Evolutionary conservation across 2,113 vertebrate species (phyloP).

Genomic region (Amblyornis subalaris): DNA sequence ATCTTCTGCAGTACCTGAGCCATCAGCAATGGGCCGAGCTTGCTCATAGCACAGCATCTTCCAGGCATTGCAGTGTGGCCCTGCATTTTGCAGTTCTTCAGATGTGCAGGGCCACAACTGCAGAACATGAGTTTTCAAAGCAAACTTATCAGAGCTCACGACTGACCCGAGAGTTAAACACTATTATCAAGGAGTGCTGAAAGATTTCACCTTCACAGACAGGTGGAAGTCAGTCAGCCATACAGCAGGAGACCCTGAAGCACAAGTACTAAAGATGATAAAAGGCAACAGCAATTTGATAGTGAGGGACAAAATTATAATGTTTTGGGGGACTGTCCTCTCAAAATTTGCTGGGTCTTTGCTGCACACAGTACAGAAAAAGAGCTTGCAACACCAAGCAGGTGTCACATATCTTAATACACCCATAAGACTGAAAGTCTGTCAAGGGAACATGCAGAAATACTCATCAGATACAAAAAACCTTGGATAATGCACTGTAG

Average conservation of each 20-base stretch:
- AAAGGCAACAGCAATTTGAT: not conserved
- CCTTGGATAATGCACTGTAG: not conserved
- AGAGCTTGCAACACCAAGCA: not conserved
- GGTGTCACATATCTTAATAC: not conserved
- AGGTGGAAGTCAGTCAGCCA: not conserved
- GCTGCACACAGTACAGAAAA: not conserved
- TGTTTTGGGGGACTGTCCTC: not conserved
- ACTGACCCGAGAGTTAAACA: not conserved
- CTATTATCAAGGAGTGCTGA: not conserved
- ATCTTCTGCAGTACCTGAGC: not conserved
- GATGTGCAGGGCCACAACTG: too few species aligned
- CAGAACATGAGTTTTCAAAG: not conserved
- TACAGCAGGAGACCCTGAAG: not conserved
- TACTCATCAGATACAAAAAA: not conserved
- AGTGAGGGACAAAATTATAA: not conserved
- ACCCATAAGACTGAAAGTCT: not conserved
- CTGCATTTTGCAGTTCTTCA: too few species aligned
- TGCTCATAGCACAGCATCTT: not conserved
- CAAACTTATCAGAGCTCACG: not conserved
- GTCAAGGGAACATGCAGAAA: not conserved
- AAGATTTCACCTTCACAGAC: not conserved
- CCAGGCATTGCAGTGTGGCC: rapidly evolving
- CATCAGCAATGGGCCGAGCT: rapidly evolving
- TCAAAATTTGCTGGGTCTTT: not conserved
- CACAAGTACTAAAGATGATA: not conserved